A percentile compares a stretch with the other conserved stretches of the same genome.
Evolutionary conservation across 2,888 invertebrate genomes (phyloP).

Genomic region (Palloptera scutellata): DNA sequence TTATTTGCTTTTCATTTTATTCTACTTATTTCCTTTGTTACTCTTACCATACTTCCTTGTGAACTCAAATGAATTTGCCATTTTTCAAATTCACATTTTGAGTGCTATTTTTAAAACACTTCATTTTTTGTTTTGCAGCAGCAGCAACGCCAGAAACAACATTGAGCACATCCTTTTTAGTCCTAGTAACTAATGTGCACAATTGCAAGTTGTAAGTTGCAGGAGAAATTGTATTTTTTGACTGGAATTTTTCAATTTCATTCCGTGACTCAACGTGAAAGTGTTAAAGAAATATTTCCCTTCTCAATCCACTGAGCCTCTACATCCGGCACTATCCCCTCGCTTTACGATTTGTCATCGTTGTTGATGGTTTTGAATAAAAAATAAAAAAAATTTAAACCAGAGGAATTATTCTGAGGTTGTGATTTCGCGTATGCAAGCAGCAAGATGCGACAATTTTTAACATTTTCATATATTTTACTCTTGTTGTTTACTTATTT

Average conservation of each 20-base stretch:
- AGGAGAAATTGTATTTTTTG: conserved; percentile 28
- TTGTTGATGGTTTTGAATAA: not conserved
- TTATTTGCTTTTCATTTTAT: conserved; percentile 6
- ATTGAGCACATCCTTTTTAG: not conserved
- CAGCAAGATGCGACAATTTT: not conserved
- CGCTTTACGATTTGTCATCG: too few relatives aligned
- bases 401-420: not conserved
- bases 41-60: not conserved
- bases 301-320: too few relatives aligned
- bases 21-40: not conserved
- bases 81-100: conserved; percentile 17
- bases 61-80: conserved; percentile 9
- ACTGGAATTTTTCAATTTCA: conserved; percentile 34
- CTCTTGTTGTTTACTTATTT: too few relatives aligned
- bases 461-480: too few relatives aligned
- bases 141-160: not conserved
- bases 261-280: conserved; percentile 31
- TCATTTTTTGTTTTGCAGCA: too few relatives aligned
- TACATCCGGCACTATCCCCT: too few relatives aligned
- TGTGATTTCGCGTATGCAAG: conserved; percentile 26
- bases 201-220: conserved; percentile 13
- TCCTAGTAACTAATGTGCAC: conserved; percentile 10
- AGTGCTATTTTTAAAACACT: conserved; percentile 7
- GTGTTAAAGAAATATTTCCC: conserved; percentile 17
- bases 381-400: not conserved